Percentiles rank a stretch among this genome's conserved stretches.
phyloP scores from a whole-genome alignment of 2,797 vertebrate species.

The Oreortyx pictus region DNA sequence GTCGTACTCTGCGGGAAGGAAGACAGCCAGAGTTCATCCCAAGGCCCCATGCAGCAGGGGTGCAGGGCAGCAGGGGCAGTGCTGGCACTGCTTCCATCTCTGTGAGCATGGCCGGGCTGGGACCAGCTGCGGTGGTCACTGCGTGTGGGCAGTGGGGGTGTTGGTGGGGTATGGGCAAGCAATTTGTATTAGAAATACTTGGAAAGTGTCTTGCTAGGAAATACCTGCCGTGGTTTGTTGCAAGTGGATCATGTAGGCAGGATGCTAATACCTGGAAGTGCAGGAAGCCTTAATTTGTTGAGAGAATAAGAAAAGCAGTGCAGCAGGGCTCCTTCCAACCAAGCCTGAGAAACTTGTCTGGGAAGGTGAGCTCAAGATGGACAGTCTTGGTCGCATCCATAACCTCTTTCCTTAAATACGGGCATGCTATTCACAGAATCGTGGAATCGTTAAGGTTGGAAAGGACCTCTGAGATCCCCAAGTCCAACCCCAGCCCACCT shows the following conservation, averaged over 20 bases:
- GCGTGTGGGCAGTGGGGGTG: too few species aligned
- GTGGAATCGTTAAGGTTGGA: too few species aligned
- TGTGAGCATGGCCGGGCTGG: accelerated
- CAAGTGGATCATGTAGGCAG: neutral
- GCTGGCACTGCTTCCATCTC: neutral
- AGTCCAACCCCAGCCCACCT: too few species aligned
- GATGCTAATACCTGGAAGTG: neutral
- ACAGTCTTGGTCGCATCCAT: neutral
- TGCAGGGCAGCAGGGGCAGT: accelerated
- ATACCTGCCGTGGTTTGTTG: neutral
- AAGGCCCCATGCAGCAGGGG: neutral
- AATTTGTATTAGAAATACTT: neutral
- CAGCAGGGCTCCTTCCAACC: neutral
- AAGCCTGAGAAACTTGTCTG: neutral
- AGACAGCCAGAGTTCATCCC: neutral
- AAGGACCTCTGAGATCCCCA: too few species aligned
- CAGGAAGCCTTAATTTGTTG: neutral
- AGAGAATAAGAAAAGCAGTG: neutral
- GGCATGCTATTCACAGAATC: neutral
- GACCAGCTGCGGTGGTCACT: too few species aligned
- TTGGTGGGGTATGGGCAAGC: neutral
- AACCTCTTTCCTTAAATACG: neutral
- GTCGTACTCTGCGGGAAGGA: conserved; percentile 78
- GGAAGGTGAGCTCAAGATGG: neutral
- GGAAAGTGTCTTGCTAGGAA: neutral